Percentiles rank a stretch among this genome's conserved stretches.
phyloP scores from a whole-genome alignment of 2,797 vertebrate genomes.

The Gallirallus australis region DNA sequence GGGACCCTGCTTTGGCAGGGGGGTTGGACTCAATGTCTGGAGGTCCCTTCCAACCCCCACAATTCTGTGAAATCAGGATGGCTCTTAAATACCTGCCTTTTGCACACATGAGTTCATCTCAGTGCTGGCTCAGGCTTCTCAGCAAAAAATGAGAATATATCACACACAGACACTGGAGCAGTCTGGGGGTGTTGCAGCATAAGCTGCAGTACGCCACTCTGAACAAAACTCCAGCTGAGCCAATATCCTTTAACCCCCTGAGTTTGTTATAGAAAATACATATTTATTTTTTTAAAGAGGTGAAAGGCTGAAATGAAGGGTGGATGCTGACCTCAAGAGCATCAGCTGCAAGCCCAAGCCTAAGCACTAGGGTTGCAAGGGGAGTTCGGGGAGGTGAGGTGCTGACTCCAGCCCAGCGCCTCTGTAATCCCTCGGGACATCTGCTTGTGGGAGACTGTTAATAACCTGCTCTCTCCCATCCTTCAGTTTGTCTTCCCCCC shows the following conservation, averaged over 20 bases:
- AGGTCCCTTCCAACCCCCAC: too few species aligned
- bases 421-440: neutral
- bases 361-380: neutral
- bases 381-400: neutral
- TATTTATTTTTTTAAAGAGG: neutral
- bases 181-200: neutral
- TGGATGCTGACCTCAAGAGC: neutral
- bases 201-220: neutral
- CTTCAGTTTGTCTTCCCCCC: neutral
- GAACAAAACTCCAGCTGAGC: neutral
- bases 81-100: neutral
- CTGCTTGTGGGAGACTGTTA: neutral
- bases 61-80: neutral
- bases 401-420: neutral
- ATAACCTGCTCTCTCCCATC: neutral
- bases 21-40: too few species aligned
- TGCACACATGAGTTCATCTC: neutral
- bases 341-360: neutral
- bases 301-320: neutral
- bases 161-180: neutral
- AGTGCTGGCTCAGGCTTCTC: neutral
- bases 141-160: neutral
- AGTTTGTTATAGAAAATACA: neutral
- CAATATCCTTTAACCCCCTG: neutral
- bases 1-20: too few species aligned